Base-by-base conservation (phyloP, 2,888 invertebrate species). In the Phytoseiulus persimilis region DNA sequence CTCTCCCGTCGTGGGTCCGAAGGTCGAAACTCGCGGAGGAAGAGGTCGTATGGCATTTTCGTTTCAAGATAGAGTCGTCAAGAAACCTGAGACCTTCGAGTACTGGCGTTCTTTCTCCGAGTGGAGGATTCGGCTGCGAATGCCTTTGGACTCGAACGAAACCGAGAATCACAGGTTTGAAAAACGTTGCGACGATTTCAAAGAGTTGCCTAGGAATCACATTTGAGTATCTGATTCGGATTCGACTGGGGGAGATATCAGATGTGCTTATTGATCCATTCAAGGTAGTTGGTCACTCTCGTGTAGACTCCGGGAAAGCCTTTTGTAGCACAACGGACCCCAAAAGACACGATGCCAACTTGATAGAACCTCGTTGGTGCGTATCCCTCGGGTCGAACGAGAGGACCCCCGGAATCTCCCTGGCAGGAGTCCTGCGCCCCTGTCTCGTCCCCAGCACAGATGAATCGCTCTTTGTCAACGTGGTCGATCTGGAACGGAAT, bases 251-350 rank as follows among this genome's bases (percentile, higher is more conserved):
- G n/a, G 9, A 39, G 39, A 39, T 39, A 39, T 65, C 65, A 65
- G 65, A 87, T n/a, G 23, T 87, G 87, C n/a, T 33, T 87, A 33
- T 87, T 87, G 32, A 87, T 87, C 87, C 87, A 87, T 9, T 32
- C 33, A 0, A 87, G 33, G 32, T 87, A 87, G 87, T 87, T 87
- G 2, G 87, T 87, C 87, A 87, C 87, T 28, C 87, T 33, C 0
- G 87, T 87, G 33, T 87, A 87, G 6, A 87, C 87, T 33, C 87
- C 87, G 31, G 87, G 87, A 18, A 32, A 87, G 87, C 87, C 87
- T 32, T 87, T 87, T 6, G 87, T 87, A 28, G 87, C 87, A 23
- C 87, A 87, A 33, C 87, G 87, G 6, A 87, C 87, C 18, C 87
- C 87, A 18, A 87, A 87, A 28, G 87, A 87, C 6, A 87, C 87